Percentiles rank a stretch among this genome's conserved stretches.
Conservation (phyloP, 2,888 invertebrate genomes). For the Stegana nigrithorax region DNA sequence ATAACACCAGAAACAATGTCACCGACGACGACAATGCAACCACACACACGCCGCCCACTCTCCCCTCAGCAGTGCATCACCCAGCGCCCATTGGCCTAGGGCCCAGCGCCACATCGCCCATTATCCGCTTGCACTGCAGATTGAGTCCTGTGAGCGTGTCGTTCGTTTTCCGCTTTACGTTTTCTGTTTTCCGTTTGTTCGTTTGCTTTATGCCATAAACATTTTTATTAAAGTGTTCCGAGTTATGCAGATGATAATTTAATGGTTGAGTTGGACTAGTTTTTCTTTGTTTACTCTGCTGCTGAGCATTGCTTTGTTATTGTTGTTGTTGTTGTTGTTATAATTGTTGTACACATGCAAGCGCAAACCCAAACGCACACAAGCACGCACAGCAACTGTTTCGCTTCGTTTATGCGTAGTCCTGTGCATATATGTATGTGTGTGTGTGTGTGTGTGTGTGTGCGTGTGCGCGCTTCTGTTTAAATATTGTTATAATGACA, state of each 20-base stretch:
- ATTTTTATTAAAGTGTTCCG: background rate
- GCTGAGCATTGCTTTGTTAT: background rate
- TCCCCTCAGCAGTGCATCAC: no score
- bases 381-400: no score
- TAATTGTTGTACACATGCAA: background rate
- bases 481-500: background rate
- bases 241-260: slow-evolving; percentile 3
- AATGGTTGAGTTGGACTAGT: slow-evolving; percentile 13
- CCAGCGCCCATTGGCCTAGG: no score
- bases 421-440: background rate
- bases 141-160: no score
- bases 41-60: background rate
- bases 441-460: background rate
- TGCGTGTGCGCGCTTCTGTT: background rate
- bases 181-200: no score
- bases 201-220: background rate
- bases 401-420: background rate
- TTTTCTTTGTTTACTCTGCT: slow-evolving; percentile 8
- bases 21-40: no score
- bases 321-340: background rate
- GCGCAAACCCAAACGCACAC: background rate
- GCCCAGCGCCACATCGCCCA: no score
- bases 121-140: no score
- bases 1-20: background rate
- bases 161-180: no score